Conservation (phyloP, 2,113 vertebrate species). For the Balaeniceps rex region DNA sequence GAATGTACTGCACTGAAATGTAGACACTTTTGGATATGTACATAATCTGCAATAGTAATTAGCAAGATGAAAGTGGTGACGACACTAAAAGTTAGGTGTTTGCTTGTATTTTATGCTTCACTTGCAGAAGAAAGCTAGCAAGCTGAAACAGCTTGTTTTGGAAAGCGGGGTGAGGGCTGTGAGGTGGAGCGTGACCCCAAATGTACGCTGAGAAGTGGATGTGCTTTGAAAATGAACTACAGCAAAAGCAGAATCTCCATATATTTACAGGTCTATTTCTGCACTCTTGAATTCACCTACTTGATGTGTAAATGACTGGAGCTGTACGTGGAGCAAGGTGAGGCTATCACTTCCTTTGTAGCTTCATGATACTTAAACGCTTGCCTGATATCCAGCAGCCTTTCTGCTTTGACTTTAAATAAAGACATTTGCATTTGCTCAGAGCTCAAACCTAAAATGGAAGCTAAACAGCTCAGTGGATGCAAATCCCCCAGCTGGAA, state of each 20-base stretch:
- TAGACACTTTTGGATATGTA: background rate
- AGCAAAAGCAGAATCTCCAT: background rate
- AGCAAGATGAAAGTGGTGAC: background rate
- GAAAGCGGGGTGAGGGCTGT: background rate
- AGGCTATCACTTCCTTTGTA: background rate
- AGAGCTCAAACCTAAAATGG: background rate
- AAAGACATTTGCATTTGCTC: background rate
- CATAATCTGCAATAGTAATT: background rate
- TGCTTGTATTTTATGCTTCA: background rate
- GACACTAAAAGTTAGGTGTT: background rate
- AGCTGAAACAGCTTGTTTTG: background rate
- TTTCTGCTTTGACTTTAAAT: background rate
- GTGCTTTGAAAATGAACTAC: background rate
- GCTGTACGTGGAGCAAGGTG: background rate
- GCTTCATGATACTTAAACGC: background rate
- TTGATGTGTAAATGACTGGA: background rate
- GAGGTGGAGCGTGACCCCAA: background rate
- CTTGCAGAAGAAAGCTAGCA: background rate
- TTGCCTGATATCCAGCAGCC: background rate
- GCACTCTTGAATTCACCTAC: background rate
- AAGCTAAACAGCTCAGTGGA: background rate
- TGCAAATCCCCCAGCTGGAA: background rate
- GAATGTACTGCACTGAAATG: background rate
- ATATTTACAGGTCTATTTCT: slow-evolving; percentile 8
- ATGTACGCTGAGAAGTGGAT: background rate